Evolutionary conservation across 2,113 vertebrate genomes (phyloP).

Genomic region (Probosciger aterrimus): DNA sequence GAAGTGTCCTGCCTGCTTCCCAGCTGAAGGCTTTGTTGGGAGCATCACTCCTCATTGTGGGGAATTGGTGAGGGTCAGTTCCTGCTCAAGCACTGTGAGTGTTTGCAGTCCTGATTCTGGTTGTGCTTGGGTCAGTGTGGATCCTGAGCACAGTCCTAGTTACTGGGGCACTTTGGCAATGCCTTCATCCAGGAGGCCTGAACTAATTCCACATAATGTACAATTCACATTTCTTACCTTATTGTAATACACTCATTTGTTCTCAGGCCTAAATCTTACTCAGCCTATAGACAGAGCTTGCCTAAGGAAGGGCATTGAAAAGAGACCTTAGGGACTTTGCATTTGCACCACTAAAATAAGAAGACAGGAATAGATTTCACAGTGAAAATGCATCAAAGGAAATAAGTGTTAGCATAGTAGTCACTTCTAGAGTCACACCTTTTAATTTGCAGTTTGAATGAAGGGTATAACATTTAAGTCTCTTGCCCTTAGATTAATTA

Average conservation of each 20-base stretch:
- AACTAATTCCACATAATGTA: background rate
- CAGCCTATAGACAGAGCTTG: background rate
- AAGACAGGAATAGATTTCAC: background rate
- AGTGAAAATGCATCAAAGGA: background rate
- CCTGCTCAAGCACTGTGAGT: background rate
- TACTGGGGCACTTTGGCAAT: background rate
- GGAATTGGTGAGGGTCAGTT: background rate
- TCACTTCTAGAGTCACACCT: background rate
- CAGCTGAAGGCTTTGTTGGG: background rate
- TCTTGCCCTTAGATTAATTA: background rate
- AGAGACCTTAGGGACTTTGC: background rate
- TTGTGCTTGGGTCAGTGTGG: background rate
- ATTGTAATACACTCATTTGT: background rate
- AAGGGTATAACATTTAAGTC: background rate
- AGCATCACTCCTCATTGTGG: background rate
- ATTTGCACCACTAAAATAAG: background rate
- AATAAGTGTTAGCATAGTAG: background rate
- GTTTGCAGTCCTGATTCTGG: background rate
- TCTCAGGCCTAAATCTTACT: background rate
- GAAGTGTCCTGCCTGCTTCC: background rate
- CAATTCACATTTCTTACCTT: background rate
- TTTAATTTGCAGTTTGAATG: background rate
- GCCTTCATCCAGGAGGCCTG: background rate
- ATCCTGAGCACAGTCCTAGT: background rate
- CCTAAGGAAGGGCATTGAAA: background rate